Evolutionary conservation across 2,113 vertebrate genomes (phyloP).

Genomic region (Anolis sagrei): DNA sequence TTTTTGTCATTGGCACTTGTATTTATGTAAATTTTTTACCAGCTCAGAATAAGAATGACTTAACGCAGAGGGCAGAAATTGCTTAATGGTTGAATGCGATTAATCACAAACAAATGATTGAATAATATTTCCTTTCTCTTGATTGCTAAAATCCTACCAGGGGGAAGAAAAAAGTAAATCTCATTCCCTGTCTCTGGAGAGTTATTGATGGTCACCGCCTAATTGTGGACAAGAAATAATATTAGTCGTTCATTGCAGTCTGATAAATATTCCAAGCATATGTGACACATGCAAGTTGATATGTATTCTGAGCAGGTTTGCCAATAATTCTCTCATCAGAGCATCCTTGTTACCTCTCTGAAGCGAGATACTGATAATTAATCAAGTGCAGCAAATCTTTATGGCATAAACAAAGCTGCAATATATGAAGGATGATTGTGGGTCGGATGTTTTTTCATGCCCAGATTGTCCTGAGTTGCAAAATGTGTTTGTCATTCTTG

Average conservation of each 20-base stretch:
- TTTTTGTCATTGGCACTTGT: slow-evolving; percentile 58
- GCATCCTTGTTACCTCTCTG: slow-evolving; percentile 78
- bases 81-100: slow-evolving; percentile 45
- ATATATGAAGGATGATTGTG: slow-evolving; percentile 83
- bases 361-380: slow-evolving; percentile 80
- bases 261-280: slow-evolving; percentile 77
- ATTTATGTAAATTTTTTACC: slow-evolving; percentile 70
- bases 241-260: slow-evolving; percentile 47
- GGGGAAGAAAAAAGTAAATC: slow-evolving; percentile 10
- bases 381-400: slow-evolving; percentile 84
- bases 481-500: slow-evolving; percentile 67
- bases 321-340: slow-evolving; percentile 81
- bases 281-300: slow-evolving; percentile 66
- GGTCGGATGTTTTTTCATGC: slow-evolving; percentile 81
- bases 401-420: slow-evolving; percentile 85
- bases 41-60: slow-evolving; percentile 68
- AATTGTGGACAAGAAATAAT: slow-evolving; percentile 46
- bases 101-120: slow-evolving; percentile 24
- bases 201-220: slow-evolving; percentile 44
- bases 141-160: not conserved
- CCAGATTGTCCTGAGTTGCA: slow-evolving; percentile 64
- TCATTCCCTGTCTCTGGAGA: slow-evolving; percentile 23
- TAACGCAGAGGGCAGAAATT: slow-evolving; percentile 41
- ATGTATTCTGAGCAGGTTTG: slow-evolving; percentile 81
- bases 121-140: slow-evolving; percentile 36